These are phyloP conservation scores for Spodoptera picta DNA, from an alignment of 2,888 invertebrate species.

Conservation along the genomic window DNA sequence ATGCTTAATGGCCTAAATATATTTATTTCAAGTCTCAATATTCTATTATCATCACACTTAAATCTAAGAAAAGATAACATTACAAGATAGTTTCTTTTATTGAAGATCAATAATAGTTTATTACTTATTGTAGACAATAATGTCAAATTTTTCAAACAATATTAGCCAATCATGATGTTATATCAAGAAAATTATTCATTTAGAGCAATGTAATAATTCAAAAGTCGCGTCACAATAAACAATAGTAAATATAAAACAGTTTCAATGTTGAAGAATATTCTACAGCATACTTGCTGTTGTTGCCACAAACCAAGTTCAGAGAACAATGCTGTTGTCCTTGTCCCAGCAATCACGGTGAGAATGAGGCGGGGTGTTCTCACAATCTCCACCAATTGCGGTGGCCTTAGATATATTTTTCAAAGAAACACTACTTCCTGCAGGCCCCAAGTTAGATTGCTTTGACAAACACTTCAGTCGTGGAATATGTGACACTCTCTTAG, in stretches of 20 bases:
- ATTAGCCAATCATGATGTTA: constrained; percentile 57
- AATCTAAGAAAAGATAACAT: constrained; percentile 32
- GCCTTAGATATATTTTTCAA: constrained; percentile 76
- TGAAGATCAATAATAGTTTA: constrained; percentile 52
- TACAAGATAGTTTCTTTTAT: constrained; percentile 48
- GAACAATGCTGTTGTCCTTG: constrained; percentile 84
- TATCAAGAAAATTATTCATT: constrained; percentile 35
- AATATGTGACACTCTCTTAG: constrained; percentile 80
- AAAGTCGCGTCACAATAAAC: constrained; percentile 38
- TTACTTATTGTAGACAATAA: constrained; percentile 57
- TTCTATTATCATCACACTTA: constrained; percentile 10
- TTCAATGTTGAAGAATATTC: constrained; percentile 27
- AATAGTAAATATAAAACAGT: constrained; percentile 39
- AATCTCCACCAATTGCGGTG: constrained; percentile 75
- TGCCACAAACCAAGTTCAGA: constrained; percentile 60
- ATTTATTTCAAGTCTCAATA: constrained; percentile 22
- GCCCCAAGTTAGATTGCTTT: constrained; percentile 68
- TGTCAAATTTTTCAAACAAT: constrained; percentile 39
- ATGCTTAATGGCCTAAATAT: constrained; percentile 5
- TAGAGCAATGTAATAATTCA: constrained; percentile 30
- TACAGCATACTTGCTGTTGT: constrained; percentile 31
- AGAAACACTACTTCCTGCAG: constrained; percentile 74
- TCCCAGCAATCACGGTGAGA: constrained; percentile 86
- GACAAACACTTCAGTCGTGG: constrained; percentile 80
- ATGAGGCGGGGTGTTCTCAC: constrained; percentile 86